A percentile compares a stretch with the other conserved stretches of the same genome.
Conservation (phyloP, 2,888 invertebrate species). For the Morpho deidamia region DNA sequence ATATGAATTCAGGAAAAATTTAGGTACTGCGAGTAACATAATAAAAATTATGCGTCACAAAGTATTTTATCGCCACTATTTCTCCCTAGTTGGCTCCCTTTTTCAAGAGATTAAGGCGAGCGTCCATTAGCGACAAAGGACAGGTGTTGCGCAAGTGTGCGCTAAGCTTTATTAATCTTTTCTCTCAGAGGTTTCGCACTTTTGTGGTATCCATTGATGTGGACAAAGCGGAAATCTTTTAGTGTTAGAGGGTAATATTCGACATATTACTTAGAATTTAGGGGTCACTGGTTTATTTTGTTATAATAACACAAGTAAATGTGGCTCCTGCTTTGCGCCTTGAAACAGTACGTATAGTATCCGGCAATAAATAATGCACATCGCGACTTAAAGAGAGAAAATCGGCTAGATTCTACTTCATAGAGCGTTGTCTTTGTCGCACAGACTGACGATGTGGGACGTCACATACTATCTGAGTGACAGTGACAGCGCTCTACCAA, state of each 20-base stretch:
- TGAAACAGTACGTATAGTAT: no score
- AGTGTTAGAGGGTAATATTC: background rate
- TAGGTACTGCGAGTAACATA: background rate
- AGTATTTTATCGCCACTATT: conserved; percentile 14
- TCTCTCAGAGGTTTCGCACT: conserved; percentile 67
- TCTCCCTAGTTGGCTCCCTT: conserved; percentile 25
- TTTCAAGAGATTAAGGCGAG: conserved; percentile 32
- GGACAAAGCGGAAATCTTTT: conserved; percentile 38
- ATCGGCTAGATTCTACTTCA: no score
- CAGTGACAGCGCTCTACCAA: no score
- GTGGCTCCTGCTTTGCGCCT: no score
- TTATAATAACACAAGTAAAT: background rate
- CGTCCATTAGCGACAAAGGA: conserved; percentile 75
- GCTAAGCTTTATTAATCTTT: conserved; percentile 77
- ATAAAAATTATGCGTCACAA: background rate
- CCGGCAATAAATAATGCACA: no score
- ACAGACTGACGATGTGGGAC: no score
- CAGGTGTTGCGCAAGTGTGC: conserved; percentile 65
- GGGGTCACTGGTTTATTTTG: background rate
- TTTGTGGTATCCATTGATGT: conserved; percentile 60
- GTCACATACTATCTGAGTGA: no score
- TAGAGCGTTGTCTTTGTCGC: no score
- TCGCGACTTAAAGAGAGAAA: no score
- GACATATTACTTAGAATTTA: background rate
- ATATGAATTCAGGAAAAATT: no score